These are phyloP conservation scores for Staurois parvus DNA, from an alignment of 2,797 vertebrate species.

Conservation along the genomic window DNA sequence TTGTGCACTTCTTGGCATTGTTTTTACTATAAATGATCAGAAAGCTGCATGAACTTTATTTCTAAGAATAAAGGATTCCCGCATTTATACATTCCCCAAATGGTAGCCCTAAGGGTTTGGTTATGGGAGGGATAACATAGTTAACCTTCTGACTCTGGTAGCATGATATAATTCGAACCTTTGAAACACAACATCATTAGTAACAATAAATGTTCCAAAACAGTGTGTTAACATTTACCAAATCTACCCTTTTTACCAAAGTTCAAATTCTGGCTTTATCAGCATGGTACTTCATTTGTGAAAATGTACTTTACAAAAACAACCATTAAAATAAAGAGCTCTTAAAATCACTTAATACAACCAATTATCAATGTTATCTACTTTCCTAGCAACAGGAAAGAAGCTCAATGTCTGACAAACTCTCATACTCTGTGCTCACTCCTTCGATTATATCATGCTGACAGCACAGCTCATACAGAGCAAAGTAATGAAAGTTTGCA, in stretches of 20 bases:
- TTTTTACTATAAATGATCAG: too few relatives aligned
- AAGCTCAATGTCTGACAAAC: neutral
- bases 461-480: neutral
- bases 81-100: too few relatives aligned
- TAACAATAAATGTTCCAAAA: neutral
- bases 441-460: neutral
- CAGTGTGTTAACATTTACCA: neutral
- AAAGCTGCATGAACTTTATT: too few relatives aligned
- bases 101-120: too few relatives aligned
- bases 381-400: neutral
- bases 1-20: too few relatives aligned
- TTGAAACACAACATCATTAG: neutral
- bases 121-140: too few relatives aligned
- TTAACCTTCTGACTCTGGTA: too few relatives aligned
- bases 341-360: neutral
- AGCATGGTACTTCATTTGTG: neutral
- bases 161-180: too few relatives aligned
- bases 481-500: neutral
- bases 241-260: neutral
- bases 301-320: neutral
- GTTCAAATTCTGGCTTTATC: neutral
- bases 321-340: neutral
- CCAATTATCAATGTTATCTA: neutral
- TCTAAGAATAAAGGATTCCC: too few relatives aligned
- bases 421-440: neutral